phyloP scores from a whole-genome alignment of 2,113 vertebrate genomes.

The Colistium nudipinnis region DNA sequence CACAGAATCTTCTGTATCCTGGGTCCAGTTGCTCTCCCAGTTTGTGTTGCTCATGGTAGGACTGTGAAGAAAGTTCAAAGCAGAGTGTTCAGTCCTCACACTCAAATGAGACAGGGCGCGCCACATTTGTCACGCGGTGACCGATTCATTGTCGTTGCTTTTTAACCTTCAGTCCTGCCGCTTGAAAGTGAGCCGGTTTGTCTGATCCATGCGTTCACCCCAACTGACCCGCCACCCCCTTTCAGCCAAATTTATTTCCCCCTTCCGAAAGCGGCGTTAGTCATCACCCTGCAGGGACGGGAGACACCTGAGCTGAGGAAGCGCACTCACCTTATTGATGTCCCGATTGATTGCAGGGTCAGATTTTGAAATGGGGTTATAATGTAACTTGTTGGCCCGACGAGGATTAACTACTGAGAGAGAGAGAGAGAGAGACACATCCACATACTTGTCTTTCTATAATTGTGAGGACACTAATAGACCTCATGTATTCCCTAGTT shows the following conservation, averaged over 20 bases:
- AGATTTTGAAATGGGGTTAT: slow-evolving; percentile 64
- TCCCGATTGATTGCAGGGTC: slow-evolving; percentile 51
- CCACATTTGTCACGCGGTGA: neutral
- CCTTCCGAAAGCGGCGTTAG: slow-evolving; percentile 37
- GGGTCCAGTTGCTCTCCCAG: neutral
- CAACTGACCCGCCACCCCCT: slow-evolving; percentile 33
- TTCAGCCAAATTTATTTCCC: slow-evolving; percentile 56
- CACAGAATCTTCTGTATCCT: neutral
- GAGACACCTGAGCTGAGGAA: slow-evolving; percentile 50
- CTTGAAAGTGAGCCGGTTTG: no score
- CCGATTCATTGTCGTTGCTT: neutral
- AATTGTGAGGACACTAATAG: no score
- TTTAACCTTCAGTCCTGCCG: slow-evolving; percentile 2
- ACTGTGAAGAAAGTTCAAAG: no score
- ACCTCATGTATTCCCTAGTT: no score
- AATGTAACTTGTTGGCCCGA: slow-evolving; percentile 52
- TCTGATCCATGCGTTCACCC: slow-evolving; percentile 39
- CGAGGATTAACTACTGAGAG: slow-evolving; percentile 48
- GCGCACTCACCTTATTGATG: slow-evolving; percentile 45
- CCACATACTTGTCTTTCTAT: no score
- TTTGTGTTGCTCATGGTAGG: no score
- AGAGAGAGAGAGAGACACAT: neutral
- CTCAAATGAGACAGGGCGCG: no score
- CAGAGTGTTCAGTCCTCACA: no score
- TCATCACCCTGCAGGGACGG: slow-evolving; percentile 43